Evolutionary conservation across 2,113 vertebrate genomes (phyloP), one percentile per base, ranked within the genome.

Genomic region (Heterotis niloticus): DNA sequence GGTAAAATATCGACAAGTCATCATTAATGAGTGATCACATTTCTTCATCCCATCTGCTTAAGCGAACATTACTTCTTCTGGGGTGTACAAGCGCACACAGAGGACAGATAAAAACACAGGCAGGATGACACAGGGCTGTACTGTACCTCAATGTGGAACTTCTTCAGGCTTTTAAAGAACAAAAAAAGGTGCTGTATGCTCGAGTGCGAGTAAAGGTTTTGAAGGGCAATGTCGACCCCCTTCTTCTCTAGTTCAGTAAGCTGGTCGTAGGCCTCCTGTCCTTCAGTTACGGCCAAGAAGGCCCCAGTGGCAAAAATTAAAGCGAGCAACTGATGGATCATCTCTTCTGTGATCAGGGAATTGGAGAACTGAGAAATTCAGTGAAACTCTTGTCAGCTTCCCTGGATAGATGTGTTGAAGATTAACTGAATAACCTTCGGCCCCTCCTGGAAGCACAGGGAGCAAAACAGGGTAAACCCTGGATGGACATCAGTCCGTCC

Each of bases 161-260:
- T 74, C 0, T 0, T 0, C 24, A 91, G 0, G 64, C 79, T 91
- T 75, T 51, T 90, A 79, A 91, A 82, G 83, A 87, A 92, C 59
- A 87, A 79, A 79, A 92, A 92, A 74, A 89, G 86, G 20, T 87
- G 86, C 76, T 83, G 86, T 64, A 90, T 82, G 13, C 73, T 67
- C 1, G 65, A 0, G 0, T 86, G 86, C 2, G 87, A 81, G 80
- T 81, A 69, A 11, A 93, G 44, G 57, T 88, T 88, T 56, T 86
- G 62, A 79, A 91, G 57, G 1, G 89, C 84, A 78, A 93, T 62
- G 44, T 91, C 84, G 20, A 90, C 90, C 75, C 91, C 91, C 67
- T 83, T 87, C 79, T 14, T 91, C 82, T 84, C 86, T 16, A 20
- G 10, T 0, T 87, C 85, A 0, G 89, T 18, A 4, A 93, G 89